Base-by-base conservation (phyloP, 2,888 invertebrate genomes). In the Punctoribates punctum region DNA sequence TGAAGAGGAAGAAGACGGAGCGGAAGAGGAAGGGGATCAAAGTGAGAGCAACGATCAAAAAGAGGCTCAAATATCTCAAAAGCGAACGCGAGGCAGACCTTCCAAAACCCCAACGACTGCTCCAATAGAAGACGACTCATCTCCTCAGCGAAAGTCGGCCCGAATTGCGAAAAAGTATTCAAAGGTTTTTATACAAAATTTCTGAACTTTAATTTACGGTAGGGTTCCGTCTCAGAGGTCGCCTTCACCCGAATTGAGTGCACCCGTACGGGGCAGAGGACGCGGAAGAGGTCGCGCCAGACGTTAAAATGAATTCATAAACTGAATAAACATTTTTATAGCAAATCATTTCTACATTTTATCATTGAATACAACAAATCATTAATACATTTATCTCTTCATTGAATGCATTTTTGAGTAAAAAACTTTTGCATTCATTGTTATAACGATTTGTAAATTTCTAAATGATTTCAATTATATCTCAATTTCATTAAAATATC, bases 101-200 rank as follows among this genome's bases (percentile, higher is more conserved):
- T 65, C 5, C 67, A 65, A 25, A 70, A 48, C 38, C n/a, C 54
- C 73, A 20, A 51, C 34, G 17, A 27, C 54, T 8, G 46, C 54
- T 17, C 17, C 48, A 46, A 48, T 20, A 34, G 77, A 77, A 27
- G 73, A 72, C 15, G 77, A 73, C 23, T 42, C 73, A 15, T 77
- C 77, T n/a, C 77, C 77, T 23, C 67, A 73, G 25, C 62, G 77
- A 38, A 77, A 77, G 42, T 77, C 77, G 5, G 76, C 76, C 5
- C 29, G 77, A 48, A 76, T 77, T 20, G 76, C 76, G 20, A 48
- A 67, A 60, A 77, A 75, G 77, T 77, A 77, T 72, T 73, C 1
- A 27, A 65, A n/a, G n/a, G n/a, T 34, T 34, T 34, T 60, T 6
- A 60, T 27, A 6, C 27, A 13, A 25, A 17, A 8, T 17, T 54